Percentiles rank a stretch among this genome's conserved stretches.
phyloP scores from a whole-genome alignment of 2,113 vertebrate species.

The Piaya cayana region DNA sequence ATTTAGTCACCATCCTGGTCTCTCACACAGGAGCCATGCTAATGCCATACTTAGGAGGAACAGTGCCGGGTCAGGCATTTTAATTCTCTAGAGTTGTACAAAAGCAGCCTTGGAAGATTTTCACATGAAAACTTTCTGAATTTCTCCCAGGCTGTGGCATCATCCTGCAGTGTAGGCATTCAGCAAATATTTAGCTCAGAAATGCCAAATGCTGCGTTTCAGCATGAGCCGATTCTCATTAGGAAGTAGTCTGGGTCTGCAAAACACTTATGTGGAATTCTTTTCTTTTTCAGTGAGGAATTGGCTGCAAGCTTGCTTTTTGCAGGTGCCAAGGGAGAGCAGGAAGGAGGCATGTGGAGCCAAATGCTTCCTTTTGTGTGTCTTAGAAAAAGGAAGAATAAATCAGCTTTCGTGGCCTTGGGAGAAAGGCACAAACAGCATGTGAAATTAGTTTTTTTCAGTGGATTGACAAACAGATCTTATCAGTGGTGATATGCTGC shows the following conservation, averaged over 20 bases:
- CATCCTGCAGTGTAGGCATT: background rate
- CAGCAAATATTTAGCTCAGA: background rate
- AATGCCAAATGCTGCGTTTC: background rate
- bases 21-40: background rate
- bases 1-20: background rate
- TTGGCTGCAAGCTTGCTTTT: conserved; percentile 15
- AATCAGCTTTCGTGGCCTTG: conserved; percentile 4
- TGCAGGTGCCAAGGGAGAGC: background rate
- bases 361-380: conserved; percentile 28
- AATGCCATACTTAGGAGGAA: background rate
- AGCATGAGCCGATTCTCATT: conserved; percentile 1
- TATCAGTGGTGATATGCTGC: background rate
- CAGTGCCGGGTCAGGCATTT: background rate
- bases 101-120: background rate
- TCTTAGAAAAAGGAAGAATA: background rate
- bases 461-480: background rate
- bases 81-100: background rate
- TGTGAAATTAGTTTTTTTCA: background rate
- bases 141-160: background rate
- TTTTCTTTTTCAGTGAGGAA: background rate
- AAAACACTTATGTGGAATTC: background rate
- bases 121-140: background rate
- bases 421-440: background rate
- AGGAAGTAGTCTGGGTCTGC: background rate
- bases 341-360: conserved; percentile 34